Evolutionary conservation across 1,140 invertebrate species (phyloP), one percentile per base, ranked within the genome.

Genomic region (Goniozus legneri): DNA sequence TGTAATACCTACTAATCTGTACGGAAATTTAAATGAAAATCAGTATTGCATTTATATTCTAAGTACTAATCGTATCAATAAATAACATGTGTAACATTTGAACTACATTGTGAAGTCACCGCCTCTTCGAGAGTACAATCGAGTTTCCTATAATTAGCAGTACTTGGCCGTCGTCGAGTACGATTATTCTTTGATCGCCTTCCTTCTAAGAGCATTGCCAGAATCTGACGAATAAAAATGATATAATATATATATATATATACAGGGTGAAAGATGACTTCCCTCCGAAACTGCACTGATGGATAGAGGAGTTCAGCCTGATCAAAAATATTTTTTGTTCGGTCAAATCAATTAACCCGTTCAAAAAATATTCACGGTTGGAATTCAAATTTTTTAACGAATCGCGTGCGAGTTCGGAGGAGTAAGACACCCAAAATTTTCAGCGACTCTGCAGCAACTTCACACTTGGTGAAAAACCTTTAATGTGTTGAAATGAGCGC

Each of bases 61-160:
- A 6, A 27, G 35, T 10, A 47, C 31, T 45, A 57, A 30, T 55
- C 50, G 37, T 13, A 43, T 75, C 62, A 77, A 62, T 77, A 77
- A 58, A 77, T 77, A 20, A 77, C 72, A 55, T 77, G 67, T 7
- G 73, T 75, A 32, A 69, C 72, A 47, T 73, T 75, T 47, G 71
- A 54, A 52, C 65, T 73, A 51, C 68, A 71, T 33, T 78, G 75
- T n/a, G 80, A 82, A 1, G 77, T 80, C 13, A 83, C 78, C 21
- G 81, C 81, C 69, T 83, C 81, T 63, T 84, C 82, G 46, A 84
- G 63, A 57, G 79, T 83, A 58, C 75, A 80, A 56, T 84, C 81
- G 41, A 84, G 64, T 62, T 82, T 82, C 44, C 79, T 72, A 54
- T 84, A 84, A 56, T 73, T 81, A 10, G 79, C 77, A 4, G 78